Conservation (phyloP, 2,797 vertebrate species). For the Tangara arthus region DNA sequence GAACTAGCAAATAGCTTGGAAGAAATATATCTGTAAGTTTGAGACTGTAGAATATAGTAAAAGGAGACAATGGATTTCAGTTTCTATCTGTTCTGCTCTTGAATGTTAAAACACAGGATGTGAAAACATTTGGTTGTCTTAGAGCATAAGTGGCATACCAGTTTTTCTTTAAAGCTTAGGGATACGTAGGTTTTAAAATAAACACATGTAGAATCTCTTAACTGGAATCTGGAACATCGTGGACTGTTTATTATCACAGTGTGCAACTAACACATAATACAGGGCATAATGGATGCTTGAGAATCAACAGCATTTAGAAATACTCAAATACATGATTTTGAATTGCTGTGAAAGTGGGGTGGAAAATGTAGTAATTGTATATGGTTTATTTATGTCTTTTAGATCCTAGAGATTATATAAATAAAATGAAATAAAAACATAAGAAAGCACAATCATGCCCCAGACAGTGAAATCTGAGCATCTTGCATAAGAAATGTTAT, state of each 20-base stretch:
- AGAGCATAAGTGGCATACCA: neutral
- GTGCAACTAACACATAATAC: neutral
- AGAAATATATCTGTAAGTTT: constrained; percentile 92
- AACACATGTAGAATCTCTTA: neutral
- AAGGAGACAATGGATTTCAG: neutral
- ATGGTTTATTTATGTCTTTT: neutral
- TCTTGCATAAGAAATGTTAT: neutral
- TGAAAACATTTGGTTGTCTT: neutral
- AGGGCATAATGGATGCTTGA: neutral
- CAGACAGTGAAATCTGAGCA: neutral
- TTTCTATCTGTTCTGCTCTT: neutral
- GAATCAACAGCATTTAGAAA: neutral
- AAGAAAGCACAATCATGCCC: neutral
- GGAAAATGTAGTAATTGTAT: neutral
- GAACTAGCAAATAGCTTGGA: constrained; percentile 89
- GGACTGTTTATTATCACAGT: neutral
- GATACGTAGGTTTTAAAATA: neutral
- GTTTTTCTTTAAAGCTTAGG: neutral
- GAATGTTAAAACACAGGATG: neutral
- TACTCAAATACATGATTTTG: neutral
- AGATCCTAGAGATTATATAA: neutral
- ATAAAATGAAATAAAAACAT: neutral
- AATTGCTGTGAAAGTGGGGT: neutral
- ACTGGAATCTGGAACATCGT: neutral
- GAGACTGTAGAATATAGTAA: neutral